Percentiles rank a stretch among this genome's conserved stretches.
phyloP scores from a whole-genome alignment of 2,113 vertebrate genomes.

The Sceloporus tristichus region DNA sequence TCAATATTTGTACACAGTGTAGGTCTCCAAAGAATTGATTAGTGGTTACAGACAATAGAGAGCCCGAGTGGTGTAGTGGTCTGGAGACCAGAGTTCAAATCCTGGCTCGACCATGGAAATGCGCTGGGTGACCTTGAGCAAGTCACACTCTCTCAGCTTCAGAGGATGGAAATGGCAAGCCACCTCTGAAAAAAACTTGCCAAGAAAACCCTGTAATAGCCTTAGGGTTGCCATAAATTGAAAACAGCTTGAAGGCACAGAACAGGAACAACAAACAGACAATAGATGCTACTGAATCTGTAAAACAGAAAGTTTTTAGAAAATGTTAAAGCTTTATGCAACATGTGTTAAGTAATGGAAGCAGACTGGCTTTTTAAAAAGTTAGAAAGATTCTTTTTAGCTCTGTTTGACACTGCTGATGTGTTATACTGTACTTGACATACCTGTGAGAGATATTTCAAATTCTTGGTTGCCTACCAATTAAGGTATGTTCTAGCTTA shows the following conservation, averaged over 20 bases:
- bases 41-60: conserved; percentile 26
- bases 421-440: neutral
- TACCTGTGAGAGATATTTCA: neutral
- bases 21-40: conserved; percentile 37
- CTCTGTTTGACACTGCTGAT: neutral
- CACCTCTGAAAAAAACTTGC: too few species aligned
- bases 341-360: neutral
- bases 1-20: conserved; percentile 60
- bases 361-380: neutral
- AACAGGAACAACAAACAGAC: conserved; percentile 3
- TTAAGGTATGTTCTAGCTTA: neutral
- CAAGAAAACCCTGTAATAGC: too few species aligned
- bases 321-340: neutral
- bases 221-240: too few species aligned
- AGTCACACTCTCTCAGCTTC: too few species aligned
- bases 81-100: too few species aligned
- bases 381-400: neutral
- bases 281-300: conserved; percentile 23
- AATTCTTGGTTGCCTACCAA: neutral
- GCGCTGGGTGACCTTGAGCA: too few species aligned
- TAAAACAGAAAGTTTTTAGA: neutral
- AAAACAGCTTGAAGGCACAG: too few species aligned
- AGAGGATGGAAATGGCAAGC: too few species aligned
- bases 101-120: too few species aligned
- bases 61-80: too few species aligned